Base-by-base conservation (phyloP, 2,113 vertebrate species). In the Tamias sibiricus region DNA sequence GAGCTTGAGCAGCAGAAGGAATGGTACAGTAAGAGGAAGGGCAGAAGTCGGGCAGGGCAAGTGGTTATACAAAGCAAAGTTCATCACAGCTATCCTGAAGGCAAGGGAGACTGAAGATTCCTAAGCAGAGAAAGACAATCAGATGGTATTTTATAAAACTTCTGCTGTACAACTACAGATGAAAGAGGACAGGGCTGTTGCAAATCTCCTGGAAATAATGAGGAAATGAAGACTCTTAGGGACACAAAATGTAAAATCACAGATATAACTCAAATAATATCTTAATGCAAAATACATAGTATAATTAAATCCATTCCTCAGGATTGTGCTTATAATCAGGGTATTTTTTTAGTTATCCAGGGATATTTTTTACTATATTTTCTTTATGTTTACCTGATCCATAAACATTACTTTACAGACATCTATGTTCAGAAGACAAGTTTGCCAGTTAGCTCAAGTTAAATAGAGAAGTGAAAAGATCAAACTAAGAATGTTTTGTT, bases 401-500 rank as follows among this genome's bases (percentile, higher is more conserved):
- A 90, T n/a, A 68, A 37, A 19, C 20, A 59, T 57, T 76, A 47
- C 49, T 93, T 81, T 64, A 32, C 26, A 74, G 26, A 94, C 19
- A 68, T 6, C 0, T 6, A 81, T 42, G 9, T 88, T 94, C 76
- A 74, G 47, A 91, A 72, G 59, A 81, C 20, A 40, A 81, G 26
- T 54, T 80, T 66, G 20, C 7, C 71, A 87, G 86, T 92, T 80
- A 96, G 22, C 13, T 19, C n/a, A 57, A 95, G 95, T 90, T 87
- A 94, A 88, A 82, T 8, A 66, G 6, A 85, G 71, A 92, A 75
- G 12, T 87, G 52, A 94, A 96, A 96, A 90, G 66, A 86, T 87
- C 37, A 89, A 95, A 35, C 42, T 93, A 87, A 82, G n/a, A 80
- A 86, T 87, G 22, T 91, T 77, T 82, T 85, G 79, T 91, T 95